Base-by-base conservation (phyloP, 2,797 vertebrate species). In the Iguana delicatissima region DNA sequence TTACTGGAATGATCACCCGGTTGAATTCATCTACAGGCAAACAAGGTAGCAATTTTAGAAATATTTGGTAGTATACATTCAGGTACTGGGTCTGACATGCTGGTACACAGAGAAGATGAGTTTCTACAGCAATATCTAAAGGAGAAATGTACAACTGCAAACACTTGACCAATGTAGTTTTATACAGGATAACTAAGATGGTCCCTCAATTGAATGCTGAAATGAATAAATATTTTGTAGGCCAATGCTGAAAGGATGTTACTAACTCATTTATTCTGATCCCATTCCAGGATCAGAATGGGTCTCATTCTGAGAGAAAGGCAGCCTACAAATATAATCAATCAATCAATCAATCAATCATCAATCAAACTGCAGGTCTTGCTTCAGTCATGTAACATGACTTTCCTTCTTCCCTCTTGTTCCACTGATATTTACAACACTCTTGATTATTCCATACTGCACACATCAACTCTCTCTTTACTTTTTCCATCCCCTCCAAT, bases 1-100 rank as follows among this genome's bases (percentile, higher is more conserved):
- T 99, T 90, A 99, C 99, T 95, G 99, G 99, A 98, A 99, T 99
- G 97, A 99, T 99, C 93, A 99, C 99, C 96, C 99, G 97, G 97
- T 99, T 99, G 97, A 99, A 99, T 96, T 99, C 99, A 93, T 99
- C 99, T 99, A 95, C 32, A 96, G 80, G 57, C 5, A 16, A 64
- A 89, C 55, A 3, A 24, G 8, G 52, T 0, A 22, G 62, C 85
- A 22, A 50, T 85, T 92, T 57, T 80, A 62, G 84, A 77, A 90
- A 69, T 22, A 24, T 46, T 57, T 64, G 22, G 42, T 46, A 55
- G 46, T 35, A 26, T 6, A 20, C 14, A 5, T 35, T n/a, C 32
- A 86, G 74, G 5, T 62, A 59, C 3, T 59, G 50, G 52, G 6
- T 38, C 46, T 64, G 38, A 50, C 72, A 69, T 1, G 67, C 6